Conservation (phyloP, 2,888 invertebrate species). For the Ennomos fuscantarius region DNA sequence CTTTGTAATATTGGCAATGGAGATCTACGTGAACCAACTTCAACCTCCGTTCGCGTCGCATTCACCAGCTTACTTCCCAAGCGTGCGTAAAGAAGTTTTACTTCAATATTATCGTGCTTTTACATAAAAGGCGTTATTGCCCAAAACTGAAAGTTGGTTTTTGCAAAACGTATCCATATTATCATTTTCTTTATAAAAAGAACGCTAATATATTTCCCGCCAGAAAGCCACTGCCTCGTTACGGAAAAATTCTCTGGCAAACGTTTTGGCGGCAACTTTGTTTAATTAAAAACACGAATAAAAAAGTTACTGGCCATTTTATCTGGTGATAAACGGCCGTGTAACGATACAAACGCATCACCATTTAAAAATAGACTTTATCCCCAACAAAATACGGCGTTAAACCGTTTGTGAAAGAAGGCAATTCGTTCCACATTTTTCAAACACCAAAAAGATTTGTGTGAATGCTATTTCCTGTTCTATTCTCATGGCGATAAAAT, state of each 20-base stretch:
- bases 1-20: too few relatives aligned
- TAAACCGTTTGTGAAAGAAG: conserved; percentile 38
- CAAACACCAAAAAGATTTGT: conserved; percentile 60
- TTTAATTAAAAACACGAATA: conserved; percentile 84
- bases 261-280: conserved; percentile 60
- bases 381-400: conserved; percentile 31
- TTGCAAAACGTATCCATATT: not conserved
- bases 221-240: conserved; percentile 55
- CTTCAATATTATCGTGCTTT: too few relatives aligned
- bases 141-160: too few relatives aligned
- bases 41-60: too few relatives aligned
- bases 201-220: conserved; percentile 32
- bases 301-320: conserved; percentile 77
- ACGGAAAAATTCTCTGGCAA: conserved; percentile 63
- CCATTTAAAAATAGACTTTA: conserved; percentile 50
- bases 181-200: conserved; percentile 22
- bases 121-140: too few relatives aligned
- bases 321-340: conserved; percentile 76
- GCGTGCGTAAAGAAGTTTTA: too few relatives aligned
- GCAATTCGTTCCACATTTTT: conserved; percentile 50
- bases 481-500: conserved; percentile 74
- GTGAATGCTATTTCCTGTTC: conserved; percentile 74
- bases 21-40: too few relatives aligned
- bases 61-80: too few relatives aligned
- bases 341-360: conserved; percentile 44